Percentiles rank a stretch among this genome's conserved stretches.
phyloP scores from a whole-genome alignment of 2,797 vertebrate species.

The Pseudomugil tenellus region DNA sequence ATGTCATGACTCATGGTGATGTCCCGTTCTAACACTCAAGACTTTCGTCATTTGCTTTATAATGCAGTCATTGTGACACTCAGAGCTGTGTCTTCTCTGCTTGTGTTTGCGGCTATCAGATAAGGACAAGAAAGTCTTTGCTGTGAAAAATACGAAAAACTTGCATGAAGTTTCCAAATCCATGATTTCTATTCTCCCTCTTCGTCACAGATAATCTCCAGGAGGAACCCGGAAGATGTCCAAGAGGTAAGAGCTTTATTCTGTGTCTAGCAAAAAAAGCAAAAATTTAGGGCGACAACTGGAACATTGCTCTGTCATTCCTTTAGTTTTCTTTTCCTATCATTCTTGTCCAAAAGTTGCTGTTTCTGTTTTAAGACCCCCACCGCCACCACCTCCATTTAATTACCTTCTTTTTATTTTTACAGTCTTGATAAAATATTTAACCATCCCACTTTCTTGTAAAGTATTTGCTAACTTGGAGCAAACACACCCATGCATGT shows the following conservation, averaged over 20 bases:
- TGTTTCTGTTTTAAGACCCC: neutral
- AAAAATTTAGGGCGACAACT: too few relatives aligned
- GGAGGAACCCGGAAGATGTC: slow-evolving; percentile 95
- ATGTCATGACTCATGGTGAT: slow-evolving; percentile 59
- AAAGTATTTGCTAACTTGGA: neutral
- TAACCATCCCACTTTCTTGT: neutral
- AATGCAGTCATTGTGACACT: slow-evolving; percentile 75
- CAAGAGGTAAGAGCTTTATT: slow-evolving; percentile 90
- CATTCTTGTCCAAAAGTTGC: neutral
- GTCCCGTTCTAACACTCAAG: slow-evolving; percentile 63
- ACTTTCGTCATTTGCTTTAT: slow-evolving; percentile 49
- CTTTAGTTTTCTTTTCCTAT: too few relatives aligned
- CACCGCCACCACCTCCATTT: too few relatives aligned
- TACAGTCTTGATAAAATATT: neutral
- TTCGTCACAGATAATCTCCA: slow-evolving; percentile 90
- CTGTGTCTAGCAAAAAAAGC: too few relatives aligned
- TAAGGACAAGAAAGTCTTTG: neutral
- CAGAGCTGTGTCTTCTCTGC: slow-evolving; percentile 13
- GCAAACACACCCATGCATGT: neutral
- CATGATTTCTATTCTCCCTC: slow-evolving; percentile 13
- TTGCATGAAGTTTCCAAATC: neutral
- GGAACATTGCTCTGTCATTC: too few relatives aligned
- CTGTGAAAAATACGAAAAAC: neutral
- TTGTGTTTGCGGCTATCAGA: slow-evolving; percentile 13
- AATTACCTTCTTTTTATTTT: neutral